These are phyloP conservation scores for Eupithecia subumbrata DNA, from an alignment of 2,888 invertebrate genomes.

Conservation along the genomic window DNA sequence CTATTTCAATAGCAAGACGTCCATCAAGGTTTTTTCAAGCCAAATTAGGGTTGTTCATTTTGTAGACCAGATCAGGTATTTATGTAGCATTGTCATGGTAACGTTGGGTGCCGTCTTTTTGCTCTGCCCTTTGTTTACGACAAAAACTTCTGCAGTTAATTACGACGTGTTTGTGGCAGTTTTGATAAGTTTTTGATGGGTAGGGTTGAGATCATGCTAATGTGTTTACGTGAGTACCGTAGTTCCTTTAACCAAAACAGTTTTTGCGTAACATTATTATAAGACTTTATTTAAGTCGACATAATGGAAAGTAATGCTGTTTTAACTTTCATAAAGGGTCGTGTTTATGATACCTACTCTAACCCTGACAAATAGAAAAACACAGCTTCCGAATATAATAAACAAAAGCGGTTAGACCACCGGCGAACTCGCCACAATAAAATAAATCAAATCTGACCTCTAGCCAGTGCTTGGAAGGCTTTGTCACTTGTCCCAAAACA, in stretches of 20 bases:
- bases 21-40: slow-evolving; percentile 1
- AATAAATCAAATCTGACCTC: slow-evolving; percentile 7
- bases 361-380: not conserved
- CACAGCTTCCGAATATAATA: slow-evolving; percentile 26
- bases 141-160: slow-evolving; percentile 72
- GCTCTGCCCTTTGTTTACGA: slow-evolving; percentile 62
- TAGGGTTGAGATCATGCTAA: slow-evolving; percentile 33
- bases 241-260: not conserved
- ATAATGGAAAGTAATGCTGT: not conserved
- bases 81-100: slow-evolving; percentile 66
- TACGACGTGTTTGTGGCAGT: slow-evolving; percentile 62
- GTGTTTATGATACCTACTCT: not conserved
- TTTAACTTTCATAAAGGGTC: not conserved
- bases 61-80: slow-evolving; percentile 11
- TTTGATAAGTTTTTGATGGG: slow-evolving; percentile 56
- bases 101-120: slow-evolving; percentile 61
- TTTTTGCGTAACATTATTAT: not conserved
- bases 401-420: slow-evolving; percentile 40
- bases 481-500: not conserved
- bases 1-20: slow-evolving; percentile 2
- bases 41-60: slow-evolving; percentile 1
- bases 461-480: not conserved
- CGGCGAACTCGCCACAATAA: slow-evolving; percentile 35
- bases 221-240: slow-evolving; percentile 27
- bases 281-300: not conserved